phyloP scores from a whole-genome alignment of 2,888 invertebrate species.

The Bimastos eiseni region DNA sequence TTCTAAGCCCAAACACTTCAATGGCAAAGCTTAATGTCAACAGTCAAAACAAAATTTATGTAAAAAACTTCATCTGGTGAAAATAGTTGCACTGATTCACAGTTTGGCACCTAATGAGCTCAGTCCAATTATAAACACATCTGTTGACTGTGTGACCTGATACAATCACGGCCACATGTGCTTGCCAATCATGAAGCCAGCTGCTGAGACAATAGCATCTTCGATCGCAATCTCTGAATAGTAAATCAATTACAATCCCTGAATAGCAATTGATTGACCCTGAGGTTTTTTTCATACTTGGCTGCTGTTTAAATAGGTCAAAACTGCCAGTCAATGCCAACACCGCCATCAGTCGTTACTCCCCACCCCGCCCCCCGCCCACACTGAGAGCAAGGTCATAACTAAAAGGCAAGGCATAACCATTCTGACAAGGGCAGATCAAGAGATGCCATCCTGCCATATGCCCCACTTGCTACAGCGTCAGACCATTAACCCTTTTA shows the following conservation, averaged over 20 bases:
- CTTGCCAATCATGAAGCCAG: background rate
- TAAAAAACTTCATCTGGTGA: background rate
- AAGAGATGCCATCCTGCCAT: too few relatives aligned
- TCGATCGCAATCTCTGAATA: conserved; percentile 5
- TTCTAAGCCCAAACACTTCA: background rate
- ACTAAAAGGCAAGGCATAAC: too few relatives aligned
- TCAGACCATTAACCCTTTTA: too few relatives aligned
- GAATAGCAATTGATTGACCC: background rate
- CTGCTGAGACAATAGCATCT: background rate
- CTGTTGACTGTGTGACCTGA: background rate
- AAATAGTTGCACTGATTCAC: background rate
- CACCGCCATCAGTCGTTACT: too few relatives aligned
- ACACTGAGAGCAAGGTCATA: too few relatives aligned
- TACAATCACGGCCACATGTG: background rate
- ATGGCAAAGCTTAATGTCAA: background rate
- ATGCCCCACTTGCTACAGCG: too few relatives aligned
- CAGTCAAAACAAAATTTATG: background rate
- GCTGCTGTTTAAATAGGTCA: background rate
- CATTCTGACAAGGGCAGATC: too few relatives aligned
- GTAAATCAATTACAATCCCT: background rate
- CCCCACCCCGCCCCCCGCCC: too few relatives aligned
- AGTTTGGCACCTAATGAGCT: background rate
- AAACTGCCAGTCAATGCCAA: too few relatives aligned
- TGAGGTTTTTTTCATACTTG: background rate
- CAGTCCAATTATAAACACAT: background rate